Conservation (phyloP, 2,888 invertebrate genomes). For the Hemistola chrysoprasaria region DNA sequence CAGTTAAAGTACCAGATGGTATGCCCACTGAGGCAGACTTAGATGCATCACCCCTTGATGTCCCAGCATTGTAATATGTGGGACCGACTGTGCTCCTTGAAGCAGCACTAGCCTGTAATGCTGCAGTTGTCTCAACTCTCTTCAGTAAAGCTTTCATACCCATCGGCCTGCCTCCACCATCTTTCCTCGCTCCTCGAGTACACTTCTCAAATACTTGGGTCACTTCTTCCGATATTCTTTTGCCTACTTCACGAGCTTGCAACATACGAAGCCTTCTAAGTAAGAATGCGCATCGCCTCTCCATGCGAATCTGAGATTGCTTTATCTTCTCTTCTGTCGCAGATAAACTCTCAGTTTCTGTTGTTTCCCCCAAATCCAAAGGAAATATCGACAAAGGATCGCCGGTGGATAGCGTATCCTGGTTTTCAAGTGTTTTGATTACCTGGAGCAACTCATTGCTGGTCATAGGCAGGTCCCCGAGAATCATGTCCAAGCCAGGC, state of each 20-base stretch:
- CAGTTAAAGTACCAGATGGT: conserved; percentile 86
- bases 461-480: conserved; percentile 81
- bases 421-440: conserved; percentile 87
- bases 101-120: conserved; percentile 69
- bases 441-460: conserved; percentile 86
- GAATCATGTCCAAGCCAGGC: conserved; percentile 85
- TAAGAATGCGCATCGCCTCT: conserved; percentile 87
- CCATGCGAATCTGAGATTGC: conserved; percentile 82
- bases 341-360: conserved; percentile 75
- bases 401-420: conserved; percentile 64
- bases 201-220: conserved; percentile 85
- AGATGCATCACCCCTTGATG: conserved; percentile 89
- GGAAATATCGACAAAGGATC: conserved; percentile 77
- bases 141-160: conserved; percentile 71
- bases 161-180: conserved; percentile 69
- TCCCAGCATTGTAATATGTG: conserved; percentile 75
- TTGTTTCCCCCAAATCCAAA: conserved; percentile 73
- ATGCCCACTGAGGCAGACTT: conserved; percentile 83
- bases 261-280: conserved; percentile 88
- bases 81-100: conserved; percentile 61
- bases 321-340: conserved; percentile 79
- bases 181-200: conserved; percentile 86
- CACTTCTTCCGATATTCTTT: conserved; percentile 90
- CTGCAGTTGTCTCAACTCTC: conserved; percentile 67
- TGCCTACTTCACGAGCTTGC: conserved; percentile 88